phyloP scores from a whole-genome alignment of 2,888 invertebrate species.

The Rhogogaster chlorosoma region DNA sequence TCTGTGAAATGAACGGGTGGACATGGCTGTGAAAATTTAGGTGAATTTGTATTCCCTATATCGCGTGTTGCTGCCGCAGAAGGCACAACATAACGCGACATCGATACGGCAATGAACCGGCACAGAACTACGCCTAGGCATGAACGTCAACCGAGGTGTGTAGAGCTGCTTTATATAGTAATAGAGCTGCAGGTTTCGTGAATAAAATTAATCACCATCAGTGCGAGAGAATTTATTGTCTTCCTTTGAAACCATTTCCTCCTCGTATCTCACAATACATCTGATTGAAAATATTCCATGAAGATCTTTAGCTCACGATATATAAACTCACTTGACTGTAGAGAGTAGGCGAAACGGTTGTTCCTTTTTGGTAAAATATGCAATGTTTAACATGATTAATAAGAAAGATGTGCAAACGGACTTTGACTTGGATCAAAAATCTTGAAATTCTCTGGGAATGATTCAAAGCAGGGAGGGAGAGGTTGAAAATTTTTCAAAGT shows the following conservation, averaged over 20 bases:
- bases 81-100: slow-evolving; percentile 29
- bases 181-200: background rate
- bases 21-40: slow-evolving; percentile 39
- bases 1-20: background rate
- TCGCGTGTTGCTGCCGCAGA: slow-evolving; percentile 10
- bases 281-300: background rate
- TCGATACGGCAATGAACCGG: slow-evolving; percentile 46
- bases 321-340: background rate
- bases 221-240: slow-evolving; percentile 5
- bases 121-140: slow-evolving; percentile 48
- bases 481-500: background rate
- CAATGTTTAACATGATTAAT: background rate
- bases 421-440: background rate
- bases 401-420: background rate
- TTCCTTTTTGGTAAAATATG: background rate
- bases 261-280: background rate
- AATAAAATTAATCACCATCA: slow-evolving; percentile 8
- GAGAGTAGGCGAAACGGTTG: background rate
- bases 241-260: background rate
- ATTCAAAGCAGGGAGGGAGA: background rate
- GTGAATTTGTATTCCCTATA: slow-evolving; percentile 1
- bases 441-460: background rate
- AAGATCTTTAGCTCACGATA: background rate
- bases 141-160: slow-evolving; percentile 44
- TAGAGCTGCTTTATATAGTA: slow-evolving; percentile 7